Percentiles rank a stretch among this genome's conserved stretches.
Evolutionary conservation across 2,113 vertebrate species (phyloP).

Genomic region (Hiodon alosoides): DNA sequence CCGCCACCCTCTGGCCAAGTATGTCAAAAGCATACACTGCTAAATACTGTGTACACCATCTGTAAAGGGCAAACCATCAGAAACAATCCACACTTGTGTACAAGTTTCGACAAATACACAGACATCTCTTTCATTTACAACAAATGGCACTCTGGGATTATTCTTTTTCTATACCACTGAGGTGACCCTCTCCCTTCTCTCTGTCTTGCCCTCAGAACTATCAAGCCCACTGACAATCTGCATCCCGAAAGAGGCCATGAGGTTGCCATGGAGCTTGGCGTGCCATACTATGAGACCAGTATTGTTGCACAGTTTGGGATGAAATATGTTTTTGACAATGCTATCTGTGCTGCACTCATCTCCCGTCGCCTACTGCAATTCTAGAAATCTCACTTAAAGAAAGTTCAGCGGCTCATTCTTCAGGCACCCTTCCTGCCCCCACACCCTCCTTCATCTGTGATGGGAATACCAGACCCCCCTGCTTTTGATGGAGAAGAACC

Average conservation of each 20-base stretch:
- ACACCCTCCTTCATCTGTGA: constrained; percentile 73
- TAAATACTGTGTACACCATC: no score
- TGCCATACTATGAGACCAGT: constrained; percentile 86
- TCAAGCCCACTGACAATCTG: constrained; percentile 82
- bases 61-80: no score
- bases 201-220: constrained; percentile 59
- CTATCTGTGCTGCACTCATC: constrained; percentile 83
- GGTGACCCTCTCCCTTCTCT: constrained; percentile 5
- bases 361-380: constrained; percentile 84
- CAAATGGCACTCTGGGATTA: constrained; percentile 1
- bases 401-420: constrained; percentile 76
- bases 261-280: constrained; percentile 82
- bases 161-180: constrained; percentile 21
- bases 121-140: not conserved
- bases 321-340: constrained; percentile 88
- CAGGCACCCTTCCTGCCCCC: constrained; percentile 82
- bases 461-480: constrained; percentile 70
- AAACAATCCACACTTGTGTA: no score
- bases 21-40: constrained; percentile 34
- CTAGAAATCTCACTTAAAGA: constrained; percentile 87
- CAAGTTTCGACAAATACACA: no score
- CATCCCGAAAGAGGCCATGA: constrained; percentile 80
- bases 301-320: constrained; percentile 87
- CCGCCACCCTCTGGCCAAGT: constrained; percentile 80
- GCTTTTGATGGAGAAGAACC: constrained; percentile 58